These are phyloP conservation scores for Mycetomoellerius zeteki DNA, from an alignment of 1,140 invertebrate species.

Conservation along the genomic window DNA sequence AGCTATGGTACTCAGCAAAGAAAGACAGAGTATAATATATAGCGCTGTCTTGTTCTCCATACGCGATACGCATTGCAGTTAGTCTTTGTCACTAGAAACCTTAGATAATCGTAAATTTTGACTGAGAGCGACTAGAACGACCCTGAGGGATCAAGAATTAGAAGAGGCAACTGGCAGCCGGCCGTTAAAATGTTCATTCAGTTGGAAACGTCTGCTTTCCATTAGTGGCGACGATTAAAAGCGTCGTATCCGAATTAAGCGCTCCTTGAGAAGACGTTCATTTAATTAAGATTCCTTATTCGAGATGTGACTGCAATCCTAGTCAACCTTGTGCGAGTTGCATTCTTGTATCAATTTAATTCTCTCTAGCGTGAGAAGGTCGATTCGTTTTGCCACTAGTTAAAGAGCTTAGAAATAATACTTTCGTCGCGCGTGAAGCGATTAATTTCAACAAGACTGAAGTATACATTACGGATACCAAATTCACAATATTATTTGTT, in stretches of 20 bases:
- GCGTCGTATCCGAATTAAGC: constrained; percentile 12
- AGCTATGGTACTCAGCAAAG: not conserved
- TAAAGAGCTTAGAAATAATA: constrained; percentile 36
- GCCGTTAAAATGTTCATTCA: constrained; percentile 34
- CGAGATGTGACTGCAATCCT: constrained; percentile 26
- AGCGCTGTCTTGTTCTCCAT: not conserved
- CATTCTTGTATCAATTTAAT: not conserved
- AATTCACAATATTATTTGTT: not conserved
- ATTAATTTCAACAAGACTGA: constrained; percentile 8
- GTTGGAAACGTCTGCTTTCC: constrained; percentile 38
- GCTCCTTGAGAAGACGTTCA: constrained; percentile 6
- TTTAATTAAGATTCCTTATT: constrained; percentile 36
- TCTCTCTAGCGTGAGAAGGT: not conserved
- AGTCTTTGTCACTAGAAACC: constrained; percentile 28
- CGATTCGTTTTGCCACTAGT: not conserved
- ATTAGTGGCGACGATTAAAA: constrained; percentile 35
- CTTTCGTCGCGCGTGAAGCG: constrained; percentile 41
- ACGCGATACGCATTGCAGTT: constrained; percentile 28
- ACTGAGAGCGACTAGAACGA: not conserved
- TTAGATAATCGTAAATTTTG: constrained; percentile 30
- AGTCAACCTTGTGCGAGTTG: not conserved
- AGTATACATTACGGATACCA: not conserved
- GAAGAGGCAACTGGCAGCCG: not conserved
- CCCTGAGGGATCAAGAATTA: constrained; percentile 32
- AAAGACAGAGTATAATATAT: not conserved